A percentile compares a stretch with the other conserved stretches of the same genome.
Conservation (phyloP, 2,888 invertebrate species). For the Acronicta aceris region DNA sequence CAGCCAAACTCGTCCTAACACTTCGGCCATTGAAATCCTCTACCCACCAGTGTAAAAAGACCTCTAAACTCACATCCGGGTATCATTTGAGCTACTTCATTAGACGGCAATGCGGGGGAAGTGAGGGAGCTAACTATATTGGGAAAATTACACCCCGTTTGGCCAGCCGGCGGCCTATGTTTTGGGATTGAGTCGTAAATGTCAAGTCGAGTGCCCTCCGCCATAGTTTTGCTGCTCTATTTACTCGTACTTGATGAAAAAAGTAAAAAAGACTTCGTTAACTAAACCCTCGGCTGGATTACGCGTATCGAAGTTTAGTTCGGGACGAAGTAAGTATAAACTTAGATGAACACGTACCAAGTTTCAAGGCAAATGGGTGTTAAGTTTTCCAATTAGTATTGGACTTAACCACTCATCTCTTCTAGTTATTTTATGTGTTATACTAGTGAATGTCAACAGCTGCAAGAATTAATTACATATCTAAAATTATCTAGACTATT, state of each 20-base stretch:
- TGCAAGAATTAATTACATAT: constrained; percentile 44
- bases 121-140: constrained; percentile 76
- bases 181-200: constrained; percentile 88
- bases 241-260: constrained; percentile 76
- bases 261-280: constrained; percentile 70
- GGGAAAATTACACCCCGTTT: constrained; percentile 76
- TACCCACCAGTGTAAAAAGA: constrained; percentile 70
- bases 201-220: constrained; percentile 82
- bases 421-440: constrained; percentile 46
- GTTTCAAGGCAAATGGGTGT: constrained; percentile 61
- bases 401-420: constrained; percentile 60
- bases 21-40: constrained; percentile 75
- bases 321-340: constrained; percentile 68
- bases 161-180: constrained; percentile 77
- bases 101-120: constrained; percentile 42
- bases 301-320: constrained; percentile 69
- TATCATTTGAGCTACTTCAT: constrained; percentile 50
- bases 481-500: constrained; percentile 33
- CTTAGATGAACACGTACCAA: constrained; percentile 72
- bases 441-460: constrained; percentile 48
- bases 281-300: constrained; percentile 70
- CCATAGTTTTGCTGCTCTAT: constrained; percentile 82
- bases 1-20: constrained; percentile 81
- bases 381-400: constrained; percentile 72
- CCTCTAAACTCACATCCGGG: constrained; percentile 60